These are phyloP conservation scores for Monochamus saltuarius DNA, from an alignment of 1,140 invertebrate species.

Conservation along the genomic window DNA sequence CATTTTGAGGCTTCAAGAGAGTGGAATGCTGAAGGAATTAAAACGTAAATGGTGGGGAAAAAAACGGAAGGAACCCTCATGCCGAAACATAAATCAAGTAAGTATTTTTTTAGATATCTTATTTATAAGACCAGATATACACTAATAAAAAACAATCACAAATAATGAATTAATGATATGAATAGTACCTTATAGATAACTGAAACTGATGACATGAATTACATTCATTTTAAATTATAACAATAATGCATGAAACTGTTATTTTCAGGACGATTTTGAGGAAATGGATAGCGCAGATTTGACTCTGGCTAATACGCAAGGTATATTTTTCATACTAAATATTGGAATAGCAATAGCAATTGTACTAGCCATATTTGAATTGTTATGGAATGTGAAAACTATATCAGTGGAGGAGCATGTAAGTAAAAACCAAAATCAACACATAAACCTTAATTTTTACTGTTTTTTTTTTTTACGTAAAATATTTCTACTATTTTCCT, in stretches of 20 bases:
- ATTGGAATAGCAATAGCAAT: conserved; percentile 67
- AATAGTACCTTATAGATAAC: not conserved
- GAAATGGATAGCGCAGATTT: conserved; percentile 53
- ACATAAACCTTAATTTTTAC: no score
- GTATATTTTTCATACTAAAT: conserved; percentile 84
- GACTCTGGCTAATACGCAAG: conserved; percentile 81
- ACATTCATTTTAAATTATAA: no score
- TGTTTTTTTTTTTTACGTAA: no score
- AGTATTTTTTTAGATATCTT: not conserved
- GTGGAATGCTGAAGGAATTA: conserved; percentile 71
- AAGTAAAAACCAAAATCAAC: conserved; percentile 21
- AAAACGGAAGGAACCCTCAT: conserved; percentile 48
- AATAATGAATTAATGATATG: not conserved
- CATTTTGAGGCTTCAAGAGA: conserved; percentile 80
- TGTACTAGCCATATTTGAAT: conserved; percentile 72
- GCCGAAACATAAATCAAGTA: not conserved
- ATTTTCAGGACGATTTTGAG: not conserved
- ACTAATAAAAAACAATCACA: no score
- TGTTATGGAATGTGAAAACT: conserved; percentile 77
- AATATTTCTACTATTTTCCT: no score
- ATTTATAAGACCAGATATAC: no score
- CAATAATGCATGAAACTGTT: no score
- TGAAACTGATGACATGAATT: no score
- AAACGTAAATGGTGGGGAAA: conserved; percentile 88
- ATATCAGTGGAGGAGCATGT: conserved; percentile 76